Percentiles rank a stretch among this genome's conserved stretches.
phyloP scores from a whole-genome alignment of 1,140 invertebrate genomes.

The Procambarus clarkii region DNA sequence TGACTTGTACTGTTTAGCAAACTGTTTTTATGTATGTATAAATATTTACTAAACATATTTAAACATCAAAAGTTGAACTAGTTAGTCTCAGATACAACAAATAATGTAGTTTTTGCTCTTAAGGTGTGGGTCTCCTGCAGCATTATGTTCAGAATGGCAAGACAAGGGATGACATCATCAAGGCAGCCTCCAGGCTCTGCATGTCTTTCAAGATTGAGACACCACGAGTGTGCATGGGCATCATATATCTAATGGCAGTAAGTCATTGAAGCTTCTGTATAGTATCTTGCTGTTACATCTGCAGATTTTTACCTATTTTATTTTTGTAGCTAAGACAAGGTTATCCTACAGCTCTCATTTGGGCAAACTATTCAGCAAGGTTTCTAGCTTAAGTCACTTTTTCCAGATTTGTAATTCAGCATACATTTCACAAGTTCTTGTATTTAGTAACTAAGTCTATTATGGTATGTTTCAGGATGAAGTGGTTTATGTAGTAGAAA shows the following conservation, averaged over 20 bases:
- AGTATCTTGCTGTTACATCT: too few relatives aligned
- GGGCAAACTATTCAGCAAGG: too few relatives aligned
- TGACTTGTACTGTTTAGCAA: too few relatives aligned
- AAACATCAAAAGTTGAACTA: background rate
- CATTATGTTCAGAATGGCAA: conserved; percentile 90
- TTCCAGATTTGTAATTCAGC: background rate
- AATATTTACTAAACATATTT: too few relatives aligned
- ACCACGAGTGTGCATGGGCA: conserved; percentile 89
- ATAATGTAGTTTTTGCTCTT: conserved; percentile 7
- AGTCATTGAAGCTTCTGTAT: conserved; percentile 73
- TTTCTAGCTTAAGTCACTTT: too few relatives aligned
- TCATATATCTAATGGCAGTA: conserved; percentile 89
- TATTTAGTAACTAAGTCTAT: background rate
- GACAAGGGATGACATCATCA: conserved; percentile 89
- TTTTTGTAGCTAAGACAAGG: too few relatives aligned
- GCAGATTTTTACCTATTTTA: too few relatives aligned
- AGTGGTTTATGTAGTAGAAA: conserved; percentile 87
- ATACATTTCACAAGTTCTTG: background rate
- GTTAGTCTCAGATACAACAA: background rate
- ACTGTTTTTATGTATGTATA: too few relatives aligned
- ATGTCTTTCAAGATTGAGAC: conserved; percentile 90
- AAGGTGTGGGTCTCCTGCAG: conserved; percentile 86
- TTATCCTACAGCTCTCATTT: too few relatives aligned
- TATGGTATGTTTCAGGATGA: conserved; percentile 81
- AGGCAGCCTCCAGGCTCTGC: conserved; percentile 89